These are phyloP conservation scores for Oreochromis niloticus DNA, from an alignment of 2,113 vertebrate species.

Conservation along the genomic window DNA sequence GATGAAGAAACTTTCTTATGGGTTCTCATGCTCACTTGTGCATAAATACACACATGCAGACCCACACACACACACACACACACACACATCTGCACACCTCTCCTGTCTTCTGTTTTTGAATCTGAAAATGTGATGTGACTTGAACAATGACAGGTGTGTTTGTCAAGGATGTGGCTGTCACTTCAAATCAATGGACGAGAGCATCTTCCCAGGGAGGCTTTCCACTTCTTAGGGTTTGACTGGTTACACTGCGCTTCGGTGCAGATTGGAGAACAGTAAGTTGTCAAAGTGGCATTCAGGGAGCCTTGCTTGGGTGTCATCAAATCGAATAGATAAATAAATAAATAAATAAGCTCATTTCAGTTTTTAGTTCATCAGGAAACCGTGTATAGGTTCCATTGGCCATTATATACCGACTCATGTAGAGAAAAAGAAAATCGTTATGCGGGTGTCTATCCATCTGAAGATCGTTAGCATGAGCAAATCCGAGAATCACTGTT, in stretches of 20 bases:
- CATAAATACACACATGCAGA: conserved; percentile 13
- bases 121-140: conserved; percentile 72
- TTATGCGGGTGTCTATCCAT: conserved; percentile 30
- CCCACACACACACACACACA: conserved; percentile 11
- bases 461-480: conserved; percentile 46
- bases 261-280: conserved; percentile 46
- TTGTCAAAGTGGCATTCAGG: conserved; percentile 51
- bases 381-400: not conserved
- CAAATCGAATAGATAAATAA: not conserved
- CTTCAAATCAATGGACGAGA: conserved; percentile 63
- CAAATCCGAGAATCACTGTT: conserved; percentile 37
- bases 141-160: conserved; percentile 73
- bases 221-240: conserved; percentile 58
- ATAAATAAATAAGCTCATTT: not conserved
- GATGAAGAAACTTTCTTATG: conserved; percentile 37
- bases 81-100: conserved; percentile 37
- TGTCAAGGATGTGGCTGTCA: conserved; percentile 73
- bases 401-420: not conserved
- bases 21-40: conserved; percentile 38
- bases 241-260: conserved; percentile 39
- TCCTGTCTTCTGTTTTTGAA: conserved; percentile 30
- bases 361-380: conserved; percentile 1
- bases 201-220: conserved; percentile 54
- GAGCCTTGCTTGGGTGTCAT: conserved; percentile 8
- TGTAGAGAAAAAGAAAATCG: conserved; percentile 12